Percentiles rank a stretch among this genome's conserved stretches.
Conservation (phyloP, 30 jellyfish, hydroid and myxozoan species). For the Turritopsis dohrnii region DNA sequence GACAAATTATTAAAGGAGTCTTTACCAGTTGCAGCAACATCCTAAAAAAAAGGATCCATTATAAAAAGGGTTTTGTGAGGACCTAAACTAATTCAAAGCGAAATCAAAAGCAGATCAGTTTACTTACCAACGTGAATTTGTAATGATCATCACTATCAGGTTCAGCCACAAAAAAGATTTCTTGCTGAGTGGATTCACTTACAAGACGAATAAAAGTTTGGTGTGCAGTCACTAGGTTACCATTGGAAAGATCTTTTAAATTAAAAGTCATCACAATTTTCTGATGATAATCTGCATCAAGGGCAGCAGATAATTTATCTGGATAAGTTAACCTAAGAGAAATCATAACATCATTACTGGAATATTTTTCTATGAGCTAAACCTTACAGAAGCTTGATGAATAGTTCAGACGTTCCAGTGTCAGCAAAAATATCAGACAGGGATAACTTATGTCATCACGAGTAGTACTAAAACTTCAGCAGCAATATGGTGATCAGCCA, state of each 20-base stretch:
- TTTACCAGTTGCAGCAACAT: conserved; percentile 85
- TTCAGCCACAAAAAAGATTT: conserved; percentile 89
- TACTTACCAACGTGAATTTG: conserved; percentile 62
- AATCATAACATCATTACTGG: neutral
- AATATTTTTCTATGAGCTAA: neutral
- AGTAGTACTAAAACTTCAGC: neutral
- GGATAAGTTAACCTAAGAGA: conserved; percentile 63
- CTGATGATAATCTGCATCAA: conserved; percentile 94
- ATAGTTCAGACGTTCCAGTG: neutral
- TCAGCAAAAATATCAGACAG: conserved; percentile 12
- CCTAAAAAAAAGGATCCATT: conserved; percentile 27
- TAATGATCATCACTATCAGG: conserved; percentile 77
- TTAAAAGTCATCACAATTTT: conserved; percentile 70
- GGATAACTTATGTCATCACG: conserved; percentile 14
- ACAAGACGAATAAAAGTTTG: conserved; percentile 80
- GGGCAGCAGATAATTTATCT: conserved; percentile 27
- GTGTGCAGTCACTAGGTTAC: conserved; percentile 59
- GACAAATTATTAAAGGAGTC: conserved; percentile 76
- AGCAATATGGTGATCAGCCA: neutral
- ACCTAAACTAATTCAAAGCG: neutral
- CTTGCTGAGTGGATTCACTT: conserved; percentile 73
- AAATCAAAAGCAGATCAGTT: neutral
- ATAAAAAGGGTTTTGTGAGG: too few relatives aligned
- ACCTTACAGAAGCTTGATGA: neutral
- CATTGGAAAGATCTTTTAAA: conserved; percentile 48